A percentile compares a stretch with the other conserved stretches of the same genome.
These are phyloP conservation scores for Anolis apletophallus DNA, from an alignment of 2,797 vertebrate genomes.

Conservation along the genomic window DNA sequence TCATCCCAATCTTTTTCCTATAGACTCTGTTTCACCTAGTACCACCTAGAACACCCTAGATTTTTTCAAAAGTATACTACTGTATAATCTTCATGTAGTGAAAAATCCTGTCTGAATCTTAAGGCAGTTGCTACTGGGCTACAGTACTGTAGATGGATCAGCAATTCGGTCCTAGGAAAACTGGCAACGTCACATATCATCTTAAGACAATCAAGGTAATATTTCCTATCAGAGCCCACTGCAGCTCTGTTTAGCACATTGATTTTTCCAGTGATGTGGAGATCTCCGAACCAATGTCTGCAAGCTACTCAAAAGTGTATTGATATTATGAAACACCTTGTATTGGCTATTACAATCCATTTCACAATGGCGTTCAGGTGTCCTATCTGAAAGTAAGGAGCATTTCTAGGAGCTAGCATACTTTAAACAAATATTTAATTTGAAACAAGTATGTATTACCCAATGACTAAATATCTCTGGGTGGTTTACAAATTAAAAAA, in stretches of 20 bases:
- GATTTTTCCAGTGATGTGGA: background rate
- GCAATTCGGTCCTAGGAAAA: too few relatives aligned
- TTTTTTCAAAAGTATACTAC: too few relatives aligned
- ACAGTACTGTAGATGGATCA: too few relatives aligned
- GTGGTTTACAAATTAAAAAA: background rate
- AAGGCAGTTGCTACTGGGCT: too few relatives aligned
- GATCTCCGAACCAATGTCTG: background rate
- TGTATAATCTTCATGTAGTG: too few relatives aligned
- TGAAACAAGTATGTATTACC: background rate
- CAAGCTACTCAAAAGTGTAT: background rate
- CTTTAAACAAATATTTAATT: background rate
- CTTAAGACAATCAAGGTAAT: background rate
- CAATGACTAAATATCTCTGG: background rate
- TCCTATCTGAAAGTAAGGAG: background rate
- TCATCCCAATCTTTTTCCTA: too few relatives aligned
- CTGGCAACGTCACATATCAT: too few relatives aligned
- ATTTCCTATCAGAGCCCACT: background rate
- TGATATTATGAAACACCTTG: background rate
- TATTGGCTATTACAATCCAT: background rate
- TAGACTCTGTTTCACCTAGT: too few relatives aligned
- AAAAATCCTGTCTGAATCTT: too few relatives aligned
- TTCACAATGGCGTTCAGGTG: background rate
- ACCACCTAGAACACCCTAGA: too few relatives aligned
- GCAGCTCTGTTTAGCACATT: background rate
- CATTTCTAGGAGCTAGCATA: background rate